These are phyloP conservation scores for Fragum sueziense DNA, from an alignment of 2,888 invertebrate species.

Conservation along the genomic window DNA sequence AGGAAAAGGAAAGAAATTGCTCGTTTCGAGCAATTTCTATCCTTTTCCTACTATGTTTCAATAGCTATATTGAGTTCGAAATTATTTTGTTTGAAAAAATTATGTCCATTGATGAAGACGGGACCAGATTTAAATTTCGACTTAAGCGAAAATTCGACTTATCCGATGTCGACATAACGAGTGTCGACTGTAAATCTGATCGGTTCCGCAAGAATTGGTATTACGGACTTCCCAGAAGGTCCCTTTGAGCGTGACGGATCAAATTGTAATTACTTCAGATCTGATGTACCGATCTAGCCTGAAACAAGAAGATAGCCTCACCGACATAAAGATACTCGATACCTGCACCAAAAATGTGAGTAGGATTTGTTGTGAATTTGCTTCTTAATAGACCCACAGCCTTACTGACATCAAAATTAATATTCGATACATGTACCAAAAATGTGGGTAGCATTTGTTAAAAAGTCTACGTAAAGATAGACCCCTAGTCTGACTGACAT, in stretches of 20 bases:
- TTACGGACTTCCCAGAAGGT: too few relatives aligned
- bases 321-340: slow-evolving; percentile 74
- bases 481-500: not conserved
- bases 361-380: not conserved
- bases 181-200: not conserved
- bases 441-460: not conserved
- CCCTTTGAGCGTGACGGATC: not conserved
- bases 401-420: not conserved
- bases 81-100: too few relatives aligned
- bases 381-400: not conserved
- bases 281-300: slow-evolving; percentile 69
- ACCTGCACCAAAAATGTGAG: slow-evolving; percentile 67
- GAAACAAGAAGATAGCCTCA: slow-evolving; percentile 67
- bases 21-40: too few relatives aligned
- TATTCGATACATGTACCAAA: not conserved
- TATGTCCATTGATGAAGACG: too few relatives aligned
- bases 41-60: too few relatives aligned
- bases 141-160: too few relatives aligned
- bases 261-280: slow-evolving; percentile 60
- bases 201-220: not conserved
- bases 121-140: too few relatives aligned
- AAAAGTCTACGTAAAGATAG: too few relatives aligned
- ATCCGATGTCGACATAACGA: too few relatives aligned
- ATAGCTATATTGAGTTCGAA: too few relatives aligned
- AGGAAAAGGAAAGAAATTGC: too few relatives aligned